Evolutionary conservation across 1,140 invertebrate species (phyloP).

Genomic region (Drosophila pectinifera): DNA sequence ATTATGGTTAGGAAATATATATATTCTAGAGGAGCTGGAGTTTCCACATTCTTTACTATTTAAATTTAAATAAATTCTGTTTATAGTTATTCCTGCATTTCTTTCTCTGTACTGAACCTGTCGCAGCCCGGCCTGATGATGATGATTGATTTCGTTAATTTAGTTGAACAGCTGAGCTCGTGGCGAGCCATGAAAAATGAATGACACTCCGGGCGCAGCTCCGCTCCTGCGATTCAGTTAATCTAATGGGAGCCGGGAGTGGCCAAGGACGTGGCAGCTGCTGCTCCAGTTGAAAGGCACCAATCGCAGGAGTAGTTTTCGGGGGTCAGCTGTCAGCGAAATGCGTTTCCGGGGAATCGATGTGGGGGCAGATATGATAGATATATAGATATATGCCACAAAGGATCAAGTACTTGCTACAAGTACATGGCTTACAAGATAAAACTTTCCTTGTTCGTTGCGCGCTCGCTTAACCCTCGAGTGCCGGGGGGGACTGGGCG

Average conservation of each 20-base stretch:
- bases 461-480: slow-evolving; percentile 46
- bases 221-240: slow-evolving; percentile 31
- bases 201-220: slow-evolving; percentile 19
- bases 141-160: slow-evolving; percentile 78
- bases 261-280: background rate
- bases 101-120: slow-evolving; percentile 18
- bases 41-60: too few species aligned
- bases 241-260: slow-evolving; percentile 15
- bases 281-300: background rate
- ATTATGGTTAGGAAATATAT: too few species aligned
- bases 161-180: slow-evolving; percentile 48
- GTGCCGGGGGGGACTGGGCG: background rate
- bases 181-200: slow-evolving; percentile 48
- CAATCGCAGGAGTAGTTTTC: background rate
- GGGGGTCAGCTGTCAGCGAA: slow-evolving; percentile 1
- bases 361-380: too few species aligned
- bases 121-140: slow-evolving; percentile 23
- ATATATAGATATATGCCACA: too few species aligned
- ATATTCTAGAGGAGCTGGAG: too few species aligned
- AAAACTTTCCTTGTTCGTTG: slow-evolving; percentile 19
- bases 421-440: too few species aligned
- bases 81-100: too few species aligned
- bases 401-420: too few species aligned
- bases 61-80: too few species aligned
- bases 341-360: too few species aligned